These are phyloP conservation scores for Cremastinae sp. DNA, from an alignment of 2,888 invertebrate genomes.

Conservation along the genomic window DNA sequence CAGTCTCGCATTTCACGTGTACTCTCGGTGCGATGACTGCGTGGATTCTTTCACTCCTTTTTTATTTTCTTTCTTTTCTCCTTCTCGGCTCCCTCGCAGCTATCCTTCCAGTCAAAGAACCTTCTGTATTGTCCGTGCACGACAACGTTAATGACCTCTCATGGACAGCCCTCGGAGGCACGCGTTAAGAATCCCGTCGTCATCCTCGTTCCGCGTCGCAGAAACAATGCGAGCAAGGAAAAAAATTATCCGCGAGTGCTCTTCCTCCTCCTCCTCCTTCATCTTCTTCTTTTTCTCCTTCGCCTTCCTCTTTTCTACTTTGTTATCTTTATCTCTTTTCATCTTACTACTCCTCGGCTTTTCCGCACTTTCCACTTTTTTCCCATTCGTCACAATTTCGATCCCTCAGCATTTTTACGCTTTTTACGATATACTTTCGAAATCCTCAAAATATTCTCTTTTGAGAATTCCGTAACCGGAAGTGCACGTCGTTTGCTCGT, in stretches of 20 bases:
- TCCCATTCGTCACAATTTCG: background rate
- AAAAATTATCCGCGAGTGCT: constrained; percentile 51
- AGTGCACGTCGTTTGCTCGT: too few relatives aligned
- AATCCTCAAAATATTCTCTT: background rate
- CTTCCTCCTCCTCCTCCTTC: background rate
- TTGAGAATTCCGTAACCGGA: too few relatives aligned
- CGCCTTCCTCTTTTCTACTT: constrained; percentile 34
- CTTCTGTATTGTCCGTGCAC: constrained; percentile 56
- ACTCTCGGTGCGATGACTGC: constrained; percentile 23
- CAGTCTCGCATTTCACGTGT: constrained; percentile 12
- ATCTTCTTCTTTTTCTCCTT: constrained; percentile 33
- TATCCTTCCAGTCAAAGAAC: constrained; percentile 37
- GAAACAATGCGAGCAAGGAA: constrained; percentile 62
- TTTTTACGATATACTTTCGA: background rate
- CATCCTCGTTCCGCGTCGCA: constrained; percentile 34
- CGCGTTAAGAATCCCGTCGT: constrained; percentile 58
- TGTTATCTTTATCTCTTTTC: background rate
- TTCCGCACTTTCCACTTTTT: constrained; percentile 9
- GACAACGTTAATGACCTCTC: constrained; percentile 70
- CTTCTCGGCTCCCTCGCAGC: constrained; percentile 1
- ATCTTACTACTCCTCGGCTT: constrained; percentile 38
- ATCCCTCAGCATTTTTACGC: background rate
- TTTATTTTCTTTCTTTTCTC: background rate
- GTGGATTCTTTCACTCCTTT: constrained; percentile 3
- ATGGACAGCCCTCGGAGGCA: constrained; percentile 64